Percentiles rank a stretch among this genome's conserved stretches.
phyloP scores from a whole-genome alignment of 2,888 invertebrate genomes.

The Volucella inflata region DNA sequence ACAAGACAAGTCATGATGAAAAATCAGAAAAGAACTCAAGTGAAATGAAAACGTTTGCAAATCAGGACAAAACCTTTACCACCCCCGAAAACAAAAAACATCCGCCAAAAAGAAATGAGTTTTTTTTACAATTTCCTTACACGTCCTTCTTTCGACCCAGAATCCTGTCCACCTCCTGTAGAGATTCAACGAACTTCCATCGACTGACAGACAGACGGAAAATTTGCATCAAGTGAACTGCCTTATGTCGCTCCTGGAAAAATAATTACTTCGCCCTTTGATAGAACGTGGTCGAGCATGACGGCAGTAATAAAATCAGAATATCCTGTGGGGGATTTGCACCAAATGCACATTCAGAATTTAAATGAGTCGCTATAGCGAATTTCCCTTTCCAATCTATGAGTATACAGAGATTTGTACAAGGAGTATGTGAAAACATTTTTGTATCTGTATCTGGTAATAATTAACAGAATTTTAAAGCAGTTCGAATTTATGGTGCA shows the following conservation, averaged over 20 bases:
- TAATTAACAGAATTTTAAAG: constrained; percentile 70
- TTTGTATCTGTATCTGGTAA: constrained; percentile 24
- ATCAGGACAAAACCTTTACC: constrained; percentile 42
- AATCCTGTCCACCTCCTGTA: neutral
- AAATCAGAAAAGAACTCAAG: constrained; percentile 24
- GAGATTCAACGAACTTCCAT: neutral
- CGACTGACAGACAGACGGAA: constrained; percentile 24
- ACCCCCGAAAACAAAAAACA: constrained; percentile 12
- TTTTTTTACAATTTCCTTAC: constrained; percentile 56
- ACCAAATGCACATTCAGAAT: constrained; percentile 61
- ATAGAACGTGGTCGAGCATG: constrained; percentile 50
- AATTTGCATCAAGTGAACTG: constrained; percentile 16
- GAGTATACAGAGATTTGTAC: constrained; percentile 15
- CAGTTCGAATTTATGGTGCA: constrained; percentile 68
- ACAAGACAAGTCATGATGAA: constrained; percentile 38
- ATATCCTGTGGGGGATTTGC: constrained; percentile 51
- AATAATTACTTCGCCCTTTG: constrained; percentile 71
- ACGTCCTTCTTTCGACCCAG: neutral
- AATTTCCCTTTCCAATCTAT: constrained; percentile 10
- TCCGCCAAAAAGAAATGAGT: constrained; percentile 29
- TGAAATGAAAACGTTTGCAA: constrained; percentile 45
- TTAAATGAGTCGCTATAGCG: constrained; percentile 57
- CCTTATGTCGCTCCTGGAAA: constrained; percentile 47
- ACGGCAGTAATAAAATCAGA: constrained; percentile 71
- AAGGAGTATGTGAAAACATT: neutral